Evolutionary conservation across 2,888 invertebrate species (phyloP).

Genomic region (Pammene aurita): DNA sequence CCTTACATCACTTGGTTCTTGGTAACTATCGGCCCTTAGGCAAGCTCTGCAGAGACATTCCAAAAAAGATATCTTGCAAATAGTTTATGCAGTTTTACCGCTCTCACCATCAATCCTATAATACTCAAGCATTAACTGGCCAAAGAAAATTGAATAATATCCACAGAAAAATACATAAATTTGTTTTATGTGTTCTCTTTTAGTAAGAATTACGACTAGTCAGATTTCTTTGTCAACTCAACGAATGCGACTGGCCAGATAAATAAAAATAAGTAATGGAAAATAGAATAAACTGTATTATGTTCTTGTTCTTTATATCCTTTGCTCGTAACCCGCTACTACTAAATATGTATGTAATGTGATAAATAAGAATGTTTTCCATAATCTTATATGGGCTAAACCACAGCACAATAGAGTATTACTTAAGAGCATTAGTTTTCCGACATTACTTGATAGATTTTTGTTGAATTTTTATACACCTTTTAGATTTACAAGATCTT

Average conservation of each 20-base stretch:
- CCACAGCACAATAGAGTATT: not conserved
- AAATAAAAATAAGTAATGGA: constrained; percentile 14
- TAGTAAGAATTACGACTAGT: not conserved
- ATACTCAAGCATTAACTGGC: not conserved
- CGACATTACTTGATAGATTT: no score
- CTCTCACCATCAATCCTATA: not conserved
- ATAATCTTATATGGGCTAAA: not conserved
- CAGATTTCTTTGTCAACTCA: not conserved
- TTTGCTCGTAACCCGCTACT: constrained; percentile 5
- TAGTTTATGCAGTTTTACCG: not conserved
- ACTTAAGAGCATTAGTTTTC: not conserved
- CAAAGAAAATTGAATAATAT: not conserved
- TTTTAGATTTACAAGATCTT: no score
- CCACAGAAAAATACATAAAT: not conserved
- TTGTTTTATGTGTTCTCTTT: not conserved
- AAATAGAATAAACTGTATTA: not conserved
- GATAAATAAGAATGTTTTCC: constrained; percentile 10
- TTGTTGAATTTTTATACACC: no score
- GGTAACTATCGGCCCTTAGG: no score
- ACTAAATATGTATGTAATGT: constrained; percentile 12
- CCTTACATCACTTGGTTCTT: no score
- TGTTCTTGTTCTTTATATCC: not conserved
- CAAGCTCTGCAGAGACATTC: no score
- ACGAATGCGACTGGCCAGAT: constrained; percentile 8
- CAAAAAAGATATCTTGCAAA: no score